Percentiles rank a stretch among this genome's conserved stretches.
Conservation (phyloP, 2,113 vertebrate genomes). For the Platichthys stellatus region DNA sequence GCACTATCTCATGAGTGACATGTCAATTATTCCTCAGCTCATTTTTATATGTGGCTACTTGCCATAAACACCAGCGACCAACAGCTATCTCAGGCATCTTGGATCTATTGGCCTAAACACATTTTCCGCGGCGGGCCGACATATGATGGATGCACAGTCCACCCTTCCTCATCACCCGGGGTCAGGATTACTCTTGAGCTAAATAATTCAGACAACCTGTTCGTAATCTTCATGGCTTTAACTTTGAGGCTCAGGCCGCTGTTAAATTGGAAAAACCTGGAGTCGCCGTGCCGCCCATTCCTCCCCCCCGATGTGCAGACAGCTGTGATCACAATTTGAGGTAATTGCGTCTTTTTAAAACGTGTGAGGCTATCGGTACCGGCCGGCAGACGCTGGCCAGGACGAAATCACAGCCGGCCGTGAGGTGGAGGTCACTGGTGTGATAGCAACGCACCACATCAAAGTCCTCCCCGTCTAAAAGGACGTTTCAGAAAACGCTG, state of each 20-base stretch:
- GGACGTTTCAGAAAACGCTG: constrained; percentile 57
- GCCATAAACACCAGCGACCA: constrained; percentile 46
- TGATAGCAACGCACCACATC: constrained; percentile 53
- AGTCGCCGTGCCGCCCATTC: neutral
- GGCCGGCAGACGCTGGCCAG: constrained; percentile 57
- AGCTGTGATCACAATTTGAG: constrained; percentile 60
- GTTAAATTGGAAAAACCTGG: constrained; percentile 37
- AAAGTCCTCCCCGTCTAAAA: constrained; percentile 46
- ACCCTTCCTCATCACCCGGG: constrained; percentile 26
- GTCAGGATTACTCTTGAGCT: constrained; percentile 53
- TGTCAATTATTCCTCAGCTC: constrained; percentile 63
- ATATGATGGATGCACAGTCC: constrained; percentile 50
- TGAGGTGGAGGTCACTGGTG: constrained; percentile 39
- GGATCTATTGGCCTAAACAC: constrained; percentile 33
- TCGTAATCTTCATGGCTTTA: constrained; percentile 53
- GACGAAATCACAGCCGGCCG: constrained; percentile 42
- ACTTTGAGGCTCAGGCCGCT: constrained; percentile 30
- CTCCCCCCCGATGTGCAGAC: constrained; percentile 33
- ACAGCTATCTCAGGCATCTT: constrained; percentile 40
- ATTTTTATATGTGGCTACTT: constrained; percentile 58
- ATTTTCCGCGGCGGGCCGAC: constrained; percentile 38
- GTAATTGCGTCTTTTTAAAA: constrained; percentile 57
- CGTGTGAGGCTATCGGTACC: constrained; percentile 33
- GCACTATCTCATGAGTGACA: constrained; percentile 68
- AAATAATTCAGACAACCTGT: constrained; percentile 61